A percentile compares a stretch with the other conserved stretches of the same genome.
These are phyloP conservation scores for Fratercula arctica DNA, from an alignment of 2,797 vertebrate genomes.

Conservation along the genomic window DNA sequence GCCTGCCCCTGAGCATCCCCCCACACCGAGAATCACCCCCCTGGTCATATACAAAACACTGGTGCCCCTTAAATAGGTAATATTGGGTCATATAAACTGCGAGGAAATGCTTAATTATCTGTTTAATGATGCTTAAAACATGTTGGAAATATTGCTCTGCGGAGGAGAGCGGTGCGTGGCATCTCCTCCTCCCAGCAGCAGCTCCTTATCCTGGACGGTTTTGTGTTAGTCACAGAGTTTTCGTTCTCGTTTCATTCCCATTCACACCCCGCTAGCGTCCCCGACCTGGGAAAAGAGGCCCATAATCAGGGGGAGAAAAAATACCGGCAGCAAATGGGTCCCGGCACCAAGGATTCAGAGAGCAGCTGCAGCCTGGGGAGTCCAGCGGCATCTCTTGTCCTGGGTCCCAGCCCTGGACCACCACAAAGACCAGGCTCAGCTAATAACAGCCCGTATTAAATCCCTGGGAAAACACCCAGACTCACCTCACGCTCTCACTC, in stretches of 20 bases:
- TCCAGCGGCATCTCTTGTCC: neutral
- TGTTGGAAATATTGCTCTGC: neutral
- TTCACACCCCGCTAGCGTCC: neutral
- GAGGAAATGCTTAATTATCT: neutral
- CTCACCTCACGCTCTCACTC: neutral
- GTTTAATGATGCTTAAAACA: neutral
- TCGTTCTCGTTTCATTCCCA: neutral
- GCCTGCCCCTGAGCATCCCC: neutral
- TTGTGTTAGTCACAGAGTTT: neutral
- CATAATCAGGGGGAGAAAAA: neutral
- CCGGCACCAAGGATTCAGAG: neutral
- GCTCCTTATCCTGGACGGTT: neutral
- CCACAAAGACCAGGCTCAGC: neutral
- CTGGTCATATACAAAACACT: neutral
- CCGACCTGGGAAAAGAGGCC: neutral
- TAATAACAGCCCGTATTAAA: neutral
- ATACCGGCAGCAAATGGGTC: neutral
- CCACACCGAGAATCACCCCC: neutral
- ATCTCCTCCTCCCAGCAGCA: neutral
- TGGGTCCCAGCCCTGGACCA: neutral
- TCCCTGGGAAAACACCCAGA: neutral
- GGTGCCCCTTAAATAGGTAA: neutral
- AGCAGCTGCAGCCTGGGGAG: neutral
- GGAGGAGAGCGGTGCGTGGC: neutral
- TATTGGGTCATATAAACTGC: neutral